Evolutionary conservation across 2,797 vertebrate genomes (phyloP).

Genomic region (Spea hammondii): DNA sequence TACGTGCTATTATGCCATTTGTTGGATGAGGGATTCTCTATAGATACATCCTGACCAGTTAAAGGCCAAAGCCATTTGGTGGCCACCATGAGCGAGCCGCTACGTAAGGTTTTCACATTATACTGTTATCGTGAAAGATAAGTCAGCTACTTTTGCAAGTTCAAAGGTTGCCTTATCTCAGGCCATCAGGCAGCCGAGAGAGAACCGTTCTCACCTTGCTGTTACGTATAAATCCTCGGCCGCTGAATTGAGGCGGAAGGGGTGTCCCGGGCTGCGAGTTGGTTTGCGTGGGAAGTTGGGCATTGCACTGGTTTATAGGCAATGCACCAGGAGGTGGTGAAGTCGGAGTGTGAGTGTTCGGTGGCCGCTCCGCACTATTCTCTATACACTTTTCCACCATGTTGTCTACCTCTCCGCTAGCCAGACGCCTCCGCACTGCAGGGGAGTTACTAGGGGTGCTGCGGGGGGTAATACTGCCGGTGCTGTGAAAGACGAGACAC

Average conservation of each 20-base stretch:
- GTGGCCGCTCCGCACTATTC: slow-evolving; percentile 51
- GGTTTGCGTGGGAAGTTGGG: slow-evolving; percentile 46
- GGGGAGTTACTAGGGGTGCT: slow-evolving; percentile 88
- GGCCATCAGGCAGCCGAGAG: no score
- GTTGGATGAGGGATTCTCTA: no score
- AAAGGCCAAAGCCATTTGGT: no score
- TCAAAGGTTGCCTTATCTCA: no score
- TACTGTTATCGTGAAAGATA: no score
- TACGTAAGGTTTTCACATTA: no score
- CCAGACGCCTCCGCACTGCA: slow-evolving; percentile 79
- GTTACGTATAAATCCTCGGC: slow-evolving; percentile 83
- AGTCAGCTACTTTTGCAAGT: no score
- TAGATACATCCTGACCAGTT: no score
- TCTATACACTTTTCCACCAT: slow-evolving; percentile 67
- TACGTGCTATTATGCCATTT: no score
- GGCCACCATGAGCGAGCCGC: no score
- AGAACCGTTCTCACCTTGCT: slow-evolving; percentile 72
- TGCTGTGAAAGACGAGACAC: slow-evolving; percentile 63
- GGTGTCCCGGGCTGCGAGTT: slow-evolving; percentile 62
- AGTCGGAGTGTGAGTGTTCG: slow-evolving; percentile 9
- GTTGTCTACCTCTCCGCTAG: slow-evolving; percentile 61
- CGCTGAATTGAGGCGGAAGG: slow-evolving; percentile 77
- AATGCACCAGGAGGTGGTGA: slow-evolving; percentile 52
- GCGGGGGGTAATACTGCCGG: slow-evolving; percentile 85
- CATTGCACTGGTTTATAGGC: slow-evolving; percentile 29